Evolutionary conservation across 2,797 vertebrate species (phyloP), one percentile per base, ranked within the genome.

Genomic region (Percopsis omiscomaycus): DNA sequence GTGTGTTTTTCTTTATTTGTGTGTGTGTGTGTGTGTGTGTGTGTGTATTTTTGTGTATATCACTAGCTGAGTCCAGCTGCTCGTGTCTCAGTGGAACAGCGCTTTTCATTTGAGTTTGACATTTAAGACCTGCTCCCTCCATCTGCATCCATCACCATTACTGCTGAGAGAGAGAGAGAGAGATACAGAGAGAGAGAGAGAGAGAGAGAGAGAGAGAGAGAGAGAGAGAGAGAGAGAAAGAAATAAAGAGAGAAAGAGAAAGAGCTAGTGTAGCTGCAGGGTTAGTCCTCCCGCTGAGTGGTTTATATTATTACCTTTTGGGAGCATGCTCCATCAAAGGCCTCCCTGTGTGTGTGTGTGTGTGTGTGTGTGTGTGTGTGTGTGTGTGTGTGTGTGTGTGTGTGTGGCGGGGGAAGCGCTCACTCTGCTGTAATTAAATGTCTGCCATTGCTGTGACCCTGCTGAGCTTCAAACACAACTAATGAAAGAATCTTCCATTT

Each of bases 141-240:
- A 84, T 86, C 84, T 88, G 78, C 83, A 89, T 87, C 84, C 79
- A 87, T 88, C 85, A 83, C 79, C 64, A 75, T 86, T 88, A 85
- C 69, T 58, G 68, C 75, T 62, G 75, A 79, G 79, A 68, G 60
- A 0, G 32, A 69, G 69, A 52, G 55, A 66, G 55, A 67, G 55
- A 55, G 27, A 28, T 51, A 57, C 5, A 44, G 30, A 59, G 61
- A 48, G 10, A 67, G 71, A 61, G 55, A 8, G 53, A 51, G 54
- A 66, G 59, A 70, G 49, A 4, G 28, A 47, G 55, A 68, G 46
- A n/a, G 45, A 42, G 42, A 50, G 54, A 30, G 54, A 49, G 45
- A 56, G 45, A 42, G 46, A 22, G 63, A 59, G 61, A 48, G 10
- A 67, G 71, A 61, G 55, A 8, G 53, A 51, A 52, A 66, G 59